Conservation (phyloP, 1,140 invertebrate species). For the Drosophila aff. region DNA sequence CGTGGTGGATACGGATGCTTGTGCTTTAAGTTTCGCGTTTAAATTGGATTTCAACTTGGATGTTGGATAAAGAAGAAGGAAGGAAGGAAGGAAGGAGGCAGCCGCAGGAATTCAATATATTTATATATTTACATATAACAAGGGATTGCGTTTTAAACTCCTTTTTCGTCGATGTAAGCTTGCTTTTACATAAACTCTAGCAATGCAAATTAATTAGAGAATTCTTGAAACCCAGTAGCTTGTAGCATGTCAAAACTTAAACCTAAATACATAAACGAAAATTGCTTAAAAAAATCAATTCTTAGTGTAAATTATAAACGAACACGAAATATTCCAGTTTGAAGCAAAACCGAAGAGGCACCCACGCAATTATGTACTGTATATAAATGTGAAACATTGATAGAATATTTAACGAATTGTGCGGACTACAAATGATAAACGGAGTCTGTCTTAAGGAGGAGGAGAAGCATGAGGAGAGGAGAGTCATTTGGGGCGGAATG, state of each 20-base stretch:
- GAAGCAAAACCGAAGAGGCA: slow-evolving; percentile 45
- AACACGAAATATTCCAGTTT: slow-evolving; percentile 43
- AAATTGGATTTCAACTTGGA: slow-evolving; percentile 29
- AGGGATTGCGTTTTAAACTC: slow-evolving; percentile 54
- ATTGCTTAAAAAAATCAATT: slow-evolving; percentile 38
- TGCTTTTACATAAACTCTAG: slow-evolving; percentile 53
- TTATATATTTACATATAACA: slow-evolving; percentile 45
- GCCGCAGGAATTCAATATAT: slow-evolving; percentile 56
- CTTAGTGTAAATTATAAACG: slow-evolving; percentile 62
- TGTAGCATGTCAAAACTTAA: slow-evolving; percentile 60
- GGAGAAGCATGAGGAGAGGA: slow-evolving; percentile 12
- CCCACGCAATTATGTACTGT: slow-evolving; percentile 69
- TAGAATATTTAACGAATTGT: slow-evolving; percentile 53
- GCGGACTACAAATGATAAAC: slow-evolving; percentile 20
- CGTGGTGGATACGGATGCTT: slow-evolving; percentile 46
- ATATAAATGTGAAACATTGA: slow-evolving; percentile 79
- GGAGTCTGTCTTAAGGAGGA: slow-evolving; percentile 9
- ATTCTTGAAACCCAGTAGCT: slow-evolving; percentile 66
- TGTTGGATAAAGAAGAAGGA: slow-evolving; percentile 9
- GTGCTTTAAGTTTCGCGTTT: slow-evolving; percentile 74
- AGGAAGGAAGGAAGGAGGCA: background rate
- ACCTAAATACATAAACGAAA: slow-evolving; percentile 22
- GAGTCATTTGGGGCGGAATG: slow-evolving; percentile 28
- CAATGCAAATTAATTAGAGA: slow-evolving; percentile 65
- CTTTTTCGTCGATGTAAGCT: slow-evolving; percentile 45